Evolutionary conservation across 2,113 vertebrate genomes (phyloP).

Genomic region (Sinocyclocheilus maitianheensis): DNA sequence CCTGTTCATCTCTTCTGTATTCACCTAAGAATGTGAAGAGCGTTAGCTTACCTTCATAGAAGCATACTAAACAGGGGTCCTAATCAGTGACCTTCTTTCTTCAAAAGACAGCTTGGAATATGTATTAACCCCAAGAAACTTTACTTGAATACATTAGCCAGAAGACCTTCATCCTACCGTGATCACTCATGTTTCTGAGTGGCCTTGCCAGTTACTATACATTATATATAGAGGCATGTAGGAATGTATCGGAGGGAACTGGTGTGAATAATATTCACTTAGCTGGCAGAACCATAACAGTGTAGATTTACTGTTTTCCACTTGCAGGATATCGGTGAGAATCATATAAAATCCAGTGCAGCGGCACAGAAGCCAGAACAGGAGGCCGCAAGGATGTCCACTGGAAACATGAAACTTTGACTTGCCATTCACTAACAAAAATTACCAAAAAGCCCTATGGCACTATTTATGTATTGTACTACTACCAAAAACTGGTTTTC

Average conservation of each 20-base stretch:
- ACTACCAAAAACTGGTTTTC: too few species aligned
- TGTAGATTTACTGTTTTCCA: constrained; percentile 71
- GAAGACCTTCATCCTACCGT: constrained; percentile 25
- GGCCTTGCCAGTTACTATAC: constrained; percentile 53
- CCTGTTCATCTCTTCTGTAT: constrained; percentile 14
- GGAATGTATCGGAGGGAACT: constrained; percentile 59
- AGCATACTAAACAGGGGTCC: not conserved
- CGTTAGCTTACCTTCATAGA: not conserved
- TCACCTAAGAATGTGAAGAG: constrained; percentile 8
- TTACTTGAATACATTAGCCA: not conserved
- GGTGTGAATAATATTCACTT: constrained; percentile 65
- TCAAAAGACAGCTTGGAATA: constrained; percentile 14
- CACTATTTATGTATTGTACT: too few species aligned
- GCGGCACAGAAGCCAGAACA: constrained; percentile 58
- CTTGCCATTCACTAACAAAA: not conserved
- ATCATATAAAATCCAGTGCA: constrained; percentile 70
- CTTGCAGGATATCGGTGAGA: constrained; percentile 67
- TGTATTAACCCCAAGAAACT: not conserved
- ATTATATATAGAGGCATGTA: constrained; percentile 65
- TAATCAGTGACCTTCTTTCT: constrained; percentile 6
- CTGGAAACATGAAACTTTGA: not conserved
- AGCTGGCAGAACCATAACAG: constrained; percentile 69
- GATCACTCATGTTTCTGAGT: constrained; percentile 37
- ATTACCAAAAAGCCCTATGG: not conserved
- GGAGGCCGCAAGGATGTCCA: constrained; percentile 52